Evolutionary conservation across 2,113 vertebrate genomes (phyloP).

Genomic region (Tachysurus fulvidraco): DNA sequence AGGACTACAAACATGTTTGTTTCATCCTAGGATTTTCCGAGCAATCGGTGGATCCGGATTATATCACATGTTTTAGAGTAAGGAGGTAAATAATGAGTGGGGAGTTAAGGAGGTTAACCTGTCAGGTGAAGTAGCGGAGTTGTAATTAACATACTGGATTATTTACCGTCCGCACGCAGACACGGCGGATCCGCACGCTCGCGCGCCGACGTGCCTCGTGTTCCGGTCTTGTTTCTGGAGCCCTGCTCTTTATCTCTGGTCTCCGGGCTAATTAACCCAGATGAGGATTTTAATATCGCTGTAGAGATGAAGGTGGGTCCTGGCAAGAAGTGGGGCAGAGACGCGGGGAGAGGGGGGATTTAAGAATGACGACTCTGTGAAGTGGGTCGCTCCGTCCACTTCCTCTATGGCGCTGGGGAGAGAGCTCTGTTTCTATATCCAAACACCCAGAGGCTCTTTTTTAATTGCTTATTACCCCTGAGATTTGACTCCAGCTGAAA

Average conservation of each 20-base stretch:
- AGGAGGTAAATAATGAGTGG: not conserved
- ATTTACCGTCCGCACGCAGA: slow-evolving; percentile 12
- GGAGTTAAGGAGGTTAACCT: not conserved
- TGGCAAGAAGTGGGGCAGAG: slow-evolving; percentile 70
- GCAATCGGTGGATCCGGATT: not conserved
- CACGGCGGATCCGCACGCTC: not conserved
- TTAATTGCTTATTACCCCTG: slow-evolving; percentile 59
- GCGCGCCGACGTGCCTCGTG: slow-evolving; percentile 53
- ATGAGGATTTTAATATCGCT: slow-evolving; percentile 75
- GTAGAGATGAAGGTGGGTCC: slow-evolving; percentile 70
- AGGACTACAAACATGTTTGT: not conserved
- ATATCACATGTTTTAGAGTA: not conserved
- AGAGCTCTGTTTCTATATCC: slow-evolving; percentile 69
- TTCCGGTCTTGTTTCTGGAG: slow-evolving; percentile 65
- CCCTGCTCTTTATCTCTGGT: slow-evolving; percentile 47
- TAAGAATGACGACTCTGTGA: slow-evolving; percentile 67
- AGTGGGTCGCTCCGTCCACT: slow-evolving; percentile 69
- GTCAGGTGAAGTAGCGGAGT: not conserved
- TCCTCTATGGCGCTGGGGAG: slow-evolving; percentile 60
- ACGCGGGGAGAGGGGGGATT: slow-evolving; percentile 60
- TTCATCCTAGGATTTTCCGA: not conserved
- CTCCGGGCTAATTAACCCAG: slow-evolving; percentile 80
- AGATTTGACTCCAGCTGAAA: slow-evolving; percentile 55
- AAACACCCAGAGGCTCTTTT: slow-evolving; percentile 64
- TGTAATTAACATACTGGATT: slow-evolving; percentile 6